A percentile compares a stretch with the other conserved stretches of the same genome.
Conservation (phyloP, 2,888 invertebrate genomes). For the Nephrotoma appendiculata region DNA sequence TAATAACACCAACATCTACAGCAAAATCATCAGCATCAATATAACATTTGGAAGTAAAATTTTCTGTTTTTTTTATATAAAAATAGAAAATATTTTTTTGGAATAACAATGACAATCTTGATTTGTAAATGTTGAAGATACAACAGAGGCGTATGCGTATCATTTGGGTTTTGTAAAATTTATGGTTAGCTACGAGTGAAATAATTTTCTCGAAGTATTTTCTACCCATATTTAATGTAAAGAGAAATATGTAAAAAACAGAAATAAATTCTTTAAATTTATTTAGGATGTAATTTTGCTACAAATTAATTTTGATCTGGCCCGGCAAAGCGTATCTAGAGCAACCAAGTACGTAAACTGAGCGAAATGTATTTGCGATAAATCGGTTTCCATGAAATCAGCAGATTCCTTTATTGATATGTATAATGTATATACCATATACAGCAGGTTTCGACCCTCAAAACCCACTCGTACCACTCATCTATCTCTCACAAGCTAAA, state of each 20-base stretch:
- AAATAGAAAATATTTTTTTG: neutral
- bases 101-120: neutral
- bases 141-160: neutral
- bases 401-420: neutral
- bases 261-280: too few relatives aligned
- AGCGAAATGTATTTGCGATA: neutral
- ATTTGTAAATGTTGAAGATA: neutral
- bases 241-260: too few relatives aligned
- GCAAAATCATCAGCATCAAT: neutral
- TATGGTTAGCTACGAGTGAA: neutral
- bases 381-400: neutral
- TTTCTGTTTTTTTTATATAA: neutral
- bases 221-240: too few relatives aligned
- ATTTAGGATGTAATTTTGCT: neutral
- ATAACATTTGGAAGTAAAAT: neutral
- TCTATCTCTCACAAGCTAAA: neutral
- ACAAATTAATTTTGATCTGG: neutral
- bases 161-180: neutral
- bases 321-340: neutral
- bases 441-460: neutral
- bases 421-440: neutral
- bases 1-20: neutral
- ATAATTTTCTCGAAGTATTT: neutral
- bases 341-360: neutral
- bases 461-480: neutral